Evolutionary conservation across 2,797 vertebrate genomes (phyloP).

Genomic region (Danio aesculapii): DNA sequence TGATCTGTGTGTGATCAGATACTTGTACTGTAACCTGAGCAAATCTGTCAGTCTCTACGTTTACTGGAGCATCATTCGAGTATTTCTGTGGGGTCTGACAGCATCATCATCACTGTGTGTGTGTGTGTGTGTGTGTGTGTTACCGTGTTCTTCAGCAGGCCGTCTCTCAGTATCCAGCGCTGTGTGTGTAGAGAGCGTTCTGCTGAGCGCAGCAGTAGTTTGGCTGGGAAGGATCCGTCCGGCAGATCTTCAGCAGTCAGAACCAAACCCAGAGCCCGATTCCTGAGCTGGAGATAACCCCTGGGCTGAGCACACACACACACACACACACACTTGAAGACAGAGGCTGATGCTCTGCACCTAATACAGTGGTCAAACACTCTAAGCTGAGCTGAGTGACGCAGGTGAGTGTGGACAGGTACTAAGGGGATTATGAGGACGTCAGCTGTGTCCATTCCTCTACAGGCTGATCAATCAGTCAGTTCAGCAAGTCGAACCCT

Average conservation of each 20-base stretch:
- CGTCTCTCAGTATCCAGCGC: conserved; percentile 81
- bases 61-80: no score
- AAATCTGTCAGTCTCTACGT: no score
- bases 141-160: conserved; percentile 86
- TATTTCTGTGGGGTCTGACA: no score
- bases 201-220: conserved; percentile 71
- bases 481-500: no score
- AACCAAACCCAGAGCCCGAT: conserved; percentile 74
- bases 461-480: no score
- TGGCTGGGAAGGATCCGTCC: conserved; percentile 68
- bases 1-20: neutral
- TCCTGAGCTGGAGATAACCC: conserved; percentile 80
- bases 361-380: no score
- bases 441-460: no score
- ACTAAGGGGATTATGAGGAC: no score
- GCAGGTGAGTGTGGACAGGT: no score
- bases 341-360: neutral
- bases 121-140: conserved; percentile 15
- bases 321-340: neutral
- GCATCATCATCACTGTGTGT: no score
- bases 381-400: no score
- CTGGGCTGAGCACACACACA: conserved; percentile 70
- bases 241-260: conserved; percentile 74
- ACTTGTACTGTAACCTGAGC: no score
- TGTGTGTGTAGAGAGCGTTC: conserved; percentile 72